phyloP scores from a whole-genome alignment of 92 coral and sea anemone species.

The Siderastrea siderea region DNA sequence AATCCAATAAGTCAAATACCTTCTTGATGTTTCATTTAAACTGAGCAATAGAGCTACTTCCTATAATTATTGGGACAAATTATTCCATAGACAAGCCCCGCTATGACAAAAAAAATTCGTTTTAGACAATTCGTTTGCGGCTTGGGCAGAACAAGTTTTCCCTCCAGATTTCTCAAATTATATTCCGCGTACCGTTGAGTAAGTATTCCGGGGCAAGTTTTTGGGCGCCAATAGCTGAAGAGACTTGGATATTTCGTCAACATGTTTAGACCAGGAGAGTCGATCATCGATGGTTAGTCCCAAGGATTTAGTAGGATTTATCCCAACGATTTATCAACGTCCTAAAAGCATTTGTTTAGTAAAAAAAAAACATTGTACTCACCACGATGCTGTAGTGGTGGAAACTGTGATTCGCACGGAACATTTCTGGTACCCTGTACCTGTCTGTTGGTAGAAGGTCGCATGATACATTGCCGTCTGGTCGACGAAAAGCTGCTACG shows the following conservation, averaged over 20 bases:
- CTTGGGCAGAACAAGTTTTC: too few relatives aligned
- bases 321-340: too few relatives aligned
- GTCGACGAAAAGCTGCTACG: not conserved
- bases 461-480: constrained; percentile 11
- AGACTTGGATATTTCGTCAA: constrained; percentile 49
- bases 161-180: too few relatives aligned
- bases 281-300: constrained; percentile 42
- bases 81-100: too few relatives aligned
- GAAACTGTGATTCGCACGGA: constrained; percentile 10
- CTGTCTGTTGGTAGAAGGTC: constrained; percentile 19
- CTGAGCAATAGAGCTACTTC: not conserved
- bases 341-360: too few relatives aligned
- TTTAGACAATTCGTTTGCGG: too few relatives aligned
- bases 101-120: too few relatives aligned
- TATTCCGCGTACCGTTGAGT: not conserved
- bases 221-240: constrained; percentile 63
- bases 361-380: not conserved
- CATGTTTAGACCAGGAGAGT: constrained; percentile 61
- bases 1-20: constrained; percentile 19
- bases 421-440: not conserved
- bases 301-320: constrained; percentile 16
- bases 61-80: too few relatives aligned
- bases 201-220: constrained; percentile 31
- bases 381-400: constrained; percentile 34
- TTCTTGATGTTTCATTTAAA: constrained; percentile 37